Percentiles rank a stretch among this genome's conserved stretches.
phyloP scores from a whole-genome alignment of 1,140 invertebrate genomes.

The Euborellia annulipes region DNA sequence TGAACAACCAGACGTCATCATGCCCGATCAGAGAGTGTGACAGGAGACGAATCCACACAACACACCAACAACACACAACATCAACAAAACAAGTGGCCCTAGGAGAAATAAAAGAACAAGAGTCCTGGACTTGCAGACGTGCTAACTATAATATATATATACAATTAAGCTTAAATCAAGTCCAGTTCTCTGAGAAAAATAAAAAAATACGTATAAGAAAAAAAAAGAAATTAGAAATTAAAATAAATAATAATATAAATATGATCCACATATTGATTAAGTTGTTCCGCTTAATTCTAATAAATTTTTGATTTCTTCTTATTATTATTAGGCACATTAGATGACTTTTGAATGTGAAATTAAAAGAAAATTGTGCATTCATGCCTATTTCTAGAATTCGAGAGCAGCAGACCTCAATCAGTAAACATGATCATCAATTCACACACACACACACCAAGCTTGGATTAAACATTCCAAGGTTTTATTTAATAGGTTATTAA shows the following conservation, averaged over 20 bases:
- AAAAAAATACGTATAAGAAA: not conserved
- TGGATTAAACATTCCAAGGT: too few species aligned
- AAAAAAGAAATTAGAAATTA: conserved; percentile 1
- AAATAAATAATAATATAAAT: not conserved
- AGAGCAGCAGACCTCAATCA: not conserved
- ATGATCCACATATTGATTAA: not conserved
- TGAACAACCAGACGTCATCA: too few species aligned
- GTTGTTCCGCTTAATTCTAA: not conserved
- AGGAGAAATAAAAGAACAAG: not conserved
- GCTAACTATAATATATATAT: not conserved
- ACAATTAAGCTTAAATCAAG: not conserved
- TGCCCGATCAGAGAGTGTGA: too few species aligned
- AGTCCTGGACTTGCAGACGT: not conserved
- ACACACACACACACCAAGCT: not conserved
- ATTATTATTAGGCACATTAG: not conserved
- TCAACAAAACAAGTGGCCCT: too few species aligned
- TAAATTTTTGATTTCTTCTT: not conserved
- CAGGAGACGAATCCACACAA: too few species aligned
- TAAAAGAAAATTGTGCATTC: not conserved
- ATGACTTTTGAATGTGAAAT: too few species aligned
- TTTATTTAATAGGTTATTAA: too few species aligned
- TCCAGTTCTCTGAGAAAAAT: not conserved
- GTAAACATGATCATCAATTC: conserved; percentile 8
- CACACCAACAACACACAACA: too few species aligned
- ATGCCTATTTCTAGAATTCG: not conserved